phyloP scores from a whole-genome alignment of 2,888 invertebrate species.

The Phaedon cochleariae region DNA sequence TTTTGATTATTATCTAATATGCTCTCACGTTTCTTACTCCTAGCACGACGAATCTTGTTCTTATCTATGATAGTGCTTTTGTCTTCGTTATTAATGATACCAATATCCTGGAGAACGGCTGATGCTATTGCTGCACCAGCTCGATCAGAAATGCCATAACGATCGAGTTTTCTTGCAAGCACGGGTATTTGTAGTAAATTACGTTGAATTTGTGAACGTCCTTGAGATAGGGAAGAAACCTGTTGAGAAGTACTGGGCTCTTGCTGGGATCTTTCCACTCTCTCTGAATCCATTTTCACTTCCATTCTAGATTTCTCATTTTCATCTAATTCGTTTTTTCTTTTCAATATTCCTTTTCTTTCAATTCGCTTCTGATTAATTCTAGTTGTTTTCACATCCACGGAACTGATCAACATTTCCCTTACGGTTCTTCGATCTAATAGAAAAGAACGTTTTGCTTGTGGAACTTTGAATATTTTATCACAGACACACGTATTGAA shows the following conservation, averaged over 20 bases:
- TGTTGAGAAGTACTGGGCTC: slow-evolving; percentile 7
- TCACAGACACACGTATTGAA: not conserved
- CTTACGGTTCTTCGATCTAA: slow-evolving; percentile 4
- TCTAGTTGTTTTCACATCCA: not conserved
- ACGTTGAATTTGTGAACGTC: not conserved
- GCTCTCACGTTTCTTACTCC: not conserved
- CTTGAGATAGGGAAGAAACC: not conserved
- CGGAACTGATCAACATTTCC: not conserved
- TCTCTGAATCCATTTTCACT: not conserved
- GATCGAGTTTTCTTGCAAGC: slow-evolving; percentile 12
- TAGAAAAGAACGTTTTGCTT: slow-evolving; percentile 3
- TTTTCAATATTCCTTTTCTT: not conserved
- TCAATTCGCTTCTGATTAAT: not conserved
- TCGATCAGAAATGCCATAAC: slow-evolving; percentile 22
- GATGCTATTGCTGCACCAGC: slow-evolving; percentile 28
- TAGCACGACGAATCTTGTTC: not conserved
- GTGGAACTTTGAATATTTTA: not conserved
- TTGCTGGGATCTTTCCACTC: not conserved
- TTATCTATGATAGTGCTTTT: not conserved
- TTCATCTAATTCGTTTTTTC: not conserved
- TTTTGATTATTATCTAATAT: not conserved
- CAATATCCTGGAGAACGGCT: slow-evolving; percentile 22
- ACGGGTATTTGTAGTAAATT: slow-evolving; percentile 1
- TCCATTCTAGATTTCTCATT: not conserved
- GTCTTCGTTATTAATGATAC: slow-evolving; percentile 19